Evolutionary conservation across 2,113 vertebrate genomes (phyloP).

Genomic region (Cettia cetti): DNA sequence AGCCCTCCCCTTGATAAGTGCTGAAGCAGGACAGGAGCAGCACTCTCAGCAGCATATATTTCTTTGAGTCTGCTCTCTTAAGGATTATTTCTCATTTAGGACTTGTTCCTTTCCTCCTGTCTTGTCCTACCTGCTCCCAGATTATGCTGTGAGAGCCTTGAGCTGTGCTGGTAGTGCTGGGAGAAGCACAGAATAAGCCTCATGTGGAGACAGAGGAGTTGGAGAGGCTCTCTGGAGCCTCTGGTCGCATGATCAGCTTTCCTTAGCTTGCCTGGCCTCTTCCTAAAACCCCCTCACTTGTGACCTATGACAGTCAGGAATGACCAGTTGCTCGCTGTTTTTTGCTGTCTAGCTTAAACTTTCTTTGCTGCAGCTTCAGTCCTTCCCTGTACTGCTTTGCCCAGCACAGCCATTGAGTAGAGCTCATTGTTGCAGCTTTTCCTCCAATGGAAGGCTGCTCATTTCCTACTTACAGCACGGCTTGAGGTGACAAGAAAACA

Average conservation of each 20-base stretch:
- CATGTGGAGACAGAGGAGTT: background rate
- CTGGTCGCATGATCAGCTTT: background rate
- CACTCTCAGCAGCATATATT: fast-evolving
- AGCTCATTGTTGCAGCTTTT: background rate
- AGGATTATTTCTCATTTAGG: background rate
- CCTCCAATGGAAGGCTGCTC: background rate
- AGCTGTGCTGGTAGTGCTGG: background rate
- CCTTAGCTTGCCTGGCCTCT: background rate
- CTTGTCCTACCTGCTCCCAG: background rate
- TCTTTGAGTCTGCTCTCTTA: background rate
- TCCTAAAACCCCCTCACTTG: background rate
- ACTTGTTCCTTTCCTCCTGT: background rate
- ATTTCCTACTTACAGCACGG: background rate
- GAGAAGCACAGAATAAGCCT: background rate
- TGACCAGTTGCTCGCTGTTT: background rate
- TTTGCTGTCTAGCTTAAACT: background rate
- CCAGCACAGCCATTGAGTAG: no score
- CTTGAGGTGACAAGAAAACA: background rate
- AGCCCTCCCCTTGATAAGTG: background rate
- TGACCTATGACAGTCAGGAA: background rate
- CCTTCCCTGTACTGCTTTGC: background rate
- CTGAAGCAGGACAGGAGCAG: background rate
- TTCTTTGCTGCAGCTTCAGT: background rate
- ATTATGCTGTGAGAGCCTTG: fast-evolving
- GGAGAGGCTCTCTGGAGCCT: background rate